Conservation (phyloP, 2,113 vertebrate species). For the Laticauda colubrina region DNA sequence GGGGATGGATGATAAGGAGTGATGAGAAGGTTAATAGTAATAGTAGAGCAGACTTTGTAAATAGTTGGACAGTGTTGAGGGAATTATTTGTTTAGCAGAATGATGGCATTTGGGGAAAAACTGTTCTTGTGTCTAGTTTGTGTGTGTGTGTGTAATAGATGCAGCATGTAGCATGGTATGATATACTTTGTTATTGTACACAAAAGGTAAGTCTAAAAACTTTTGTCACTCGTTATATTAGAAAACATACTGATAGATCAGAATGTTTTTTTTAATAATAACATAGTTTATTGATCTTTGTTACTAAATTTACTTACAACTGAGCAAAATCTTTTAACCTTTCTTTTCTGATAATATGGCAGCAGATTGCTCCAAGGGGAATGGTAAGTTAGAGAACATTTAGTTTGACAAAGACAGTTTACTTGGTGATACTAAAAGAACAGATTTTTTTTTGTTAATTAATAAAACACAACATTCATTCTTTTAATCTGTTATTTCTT, state of each 20-base stretch:
- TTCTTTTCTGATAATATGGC: conserved; percentile 73
- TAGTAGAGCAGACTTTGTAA: too few species aligned
- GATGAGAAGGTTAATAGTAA: too few species aligned
- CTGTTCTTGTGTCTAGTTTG: neutral
- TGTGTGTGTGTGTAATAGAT: neutral
- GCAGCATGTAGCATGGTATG: neutral
- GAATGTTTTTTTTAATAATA: neutral
- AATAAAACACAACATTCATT: conserved; percentile 14
- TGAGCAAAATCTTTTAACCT: conserved; percentile 66
- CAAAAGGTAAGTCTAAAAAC: conserved; percentile 8
- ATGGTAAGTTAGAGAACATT: conserved; percentile 72
- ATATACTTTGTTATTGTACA: neutral
- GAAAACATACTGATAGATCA: conserved; percentile 15
- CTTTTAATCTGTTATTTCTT: conserved; percentile 40
- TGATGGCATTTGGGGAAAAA: too few species aligned
- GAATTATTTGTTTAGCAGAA: too few species aligned
- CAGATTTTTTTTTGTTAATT: conserved; percentile 22
- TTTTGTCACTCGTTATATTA: neutral
- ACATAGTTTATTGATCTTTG: conserved; percentile 47
- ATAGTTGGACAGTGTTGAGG: too few species aligned
- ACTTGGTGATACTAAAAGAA: conserved; percentile 44
- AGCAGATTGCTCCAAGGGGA: conserved; percentile 71
- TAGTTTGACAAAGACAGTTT: conserved; percentile 54
- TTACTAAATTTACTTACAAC: conserved; percentile 63
- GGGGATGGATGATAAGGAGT: too few species aligned